Evolutionary conservation across 2,113 vertebrate genomes (phyloP).

Genomic region (crab-eating macaque (Macaca fascicularis)): DNA sequence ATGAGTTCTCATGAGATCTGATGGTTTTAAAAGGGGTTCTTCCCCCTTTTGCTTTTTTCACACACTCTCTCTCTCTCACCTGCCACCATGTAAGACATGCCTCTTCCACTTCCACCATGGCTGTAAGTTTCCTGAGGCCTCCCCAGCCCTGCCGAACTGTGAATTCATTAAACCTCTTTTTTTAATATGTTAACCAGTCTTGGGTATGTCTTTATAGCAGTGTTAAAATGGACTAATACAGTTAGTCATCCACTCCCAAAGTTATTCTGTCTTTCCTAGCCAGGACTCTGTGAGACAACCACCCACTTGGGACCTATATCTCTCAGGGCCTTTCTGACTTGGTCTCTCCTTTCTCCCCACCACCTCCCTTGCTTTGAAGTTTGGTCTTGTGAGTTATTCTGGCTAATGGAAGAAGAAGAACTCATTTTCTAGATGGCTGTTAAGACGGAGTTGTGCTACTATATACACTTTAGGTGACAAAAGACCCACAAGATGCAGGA

Average conservation of each 20-base stretch:
- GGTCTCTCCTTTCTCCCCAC: not conserved
- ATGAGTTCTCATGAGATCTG: too few species aligned
- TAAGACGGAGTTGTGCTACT: not conserved
- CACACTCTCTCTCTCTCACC: too few species aligned
- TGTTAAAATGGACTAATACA: too few species aligned
- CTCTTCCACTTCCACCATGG: too few species aligned
- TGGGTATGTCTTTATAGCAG: too few species aligned
- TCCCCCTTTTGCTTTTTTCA: too few species aligned
- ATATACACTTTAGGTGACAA: not conserved
- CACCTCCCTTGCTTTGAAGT: not conserved
- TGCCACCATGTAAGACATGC: too few species aligned
- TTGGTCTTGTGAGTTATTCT: not conserved
- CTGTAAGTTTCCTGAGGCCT: too few species aligned
- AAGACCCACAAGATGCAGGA: not conserved
- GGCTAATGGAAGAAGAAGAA: not conserved
- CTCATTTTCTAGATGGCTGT: not conserved
- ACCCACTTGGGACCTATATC: fast-evolving
- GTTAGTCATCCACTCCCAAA: not conserved
- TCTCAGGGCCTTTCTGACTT: not conserved
- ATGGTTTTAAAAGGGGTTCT: too few species aligned
- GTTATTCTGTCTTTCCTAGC: not conserved
- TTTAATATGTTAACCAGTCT: too few species aligned
- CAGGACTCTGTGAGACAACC: not conserved
- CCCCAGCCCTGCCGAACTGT: too few species aligned
- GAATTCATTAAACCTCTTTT: too few species aligned